A percentile compares a stretch with the other conserved stretches of the same genome.
Evolutionary conservation across 2,797 vertebrate species (phyloP).

Genomic region (Aselliscus stoliczkanus): DNA sequence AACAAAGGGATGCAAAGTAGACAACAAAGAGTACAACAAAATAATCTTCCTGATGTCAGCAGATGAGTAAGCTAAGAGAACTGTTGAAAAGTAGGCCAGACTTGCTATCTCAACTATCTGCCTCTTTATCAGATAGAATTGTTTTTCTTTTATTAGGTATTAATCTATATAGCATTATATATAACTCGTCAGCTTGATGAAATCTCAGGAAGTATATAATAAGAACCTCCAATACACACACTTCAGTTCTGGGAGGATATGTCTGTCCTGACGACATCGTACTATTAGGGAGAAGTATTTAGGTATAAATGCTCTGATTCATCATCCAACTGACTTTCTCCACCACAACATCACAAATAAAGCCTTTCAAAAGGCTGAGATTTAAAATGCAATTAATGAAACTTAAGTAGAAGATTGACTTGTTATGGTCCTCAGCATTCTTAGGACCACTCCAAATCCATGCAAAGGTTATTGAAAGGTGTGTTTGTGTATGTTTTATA

Average conservation of each 20-base stretch:
- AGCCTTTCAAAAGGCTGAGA: background rate
- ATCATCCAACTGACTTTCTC: background rate
- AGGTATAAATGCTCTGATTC: background rate
- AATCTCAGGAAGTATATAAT: background rate
- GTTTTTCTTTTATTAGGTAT: conserved; percentile 1
- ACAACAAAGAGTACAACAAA: background rate
- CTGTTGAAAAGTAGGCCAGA: background rate
- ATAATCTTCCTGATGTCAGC: background rate
- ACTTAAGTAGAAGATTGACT: background rate
- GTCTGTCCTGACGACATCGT: background rate
- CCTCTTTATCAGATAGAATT: background rate
- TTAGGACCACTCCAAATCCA: background rate
- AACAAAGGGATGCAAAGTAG: background rate
- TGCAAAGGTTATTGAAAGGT: background rate
- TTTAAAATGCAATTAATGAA: background rate
- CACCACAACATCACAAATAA: background rate
- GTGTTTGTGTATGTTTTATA: background rate
- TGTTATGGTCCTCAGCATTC: background rate
- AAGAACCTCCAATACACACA: background rate
- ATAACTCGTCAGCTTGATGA: background rate
- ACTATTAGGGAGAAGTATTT: background rate
- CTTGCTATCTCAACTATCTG: background rate
- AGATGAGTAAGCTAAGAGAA: background rate
- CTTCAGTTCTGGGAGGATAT: background rate
- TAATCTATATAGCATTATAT: background rate